Evolutionary conservation across 2,113 vertebrate genomes (phyloP), one percentile per base, ranked within the genome.

Genomic region (Leucoraja erinaceus): DNA sequence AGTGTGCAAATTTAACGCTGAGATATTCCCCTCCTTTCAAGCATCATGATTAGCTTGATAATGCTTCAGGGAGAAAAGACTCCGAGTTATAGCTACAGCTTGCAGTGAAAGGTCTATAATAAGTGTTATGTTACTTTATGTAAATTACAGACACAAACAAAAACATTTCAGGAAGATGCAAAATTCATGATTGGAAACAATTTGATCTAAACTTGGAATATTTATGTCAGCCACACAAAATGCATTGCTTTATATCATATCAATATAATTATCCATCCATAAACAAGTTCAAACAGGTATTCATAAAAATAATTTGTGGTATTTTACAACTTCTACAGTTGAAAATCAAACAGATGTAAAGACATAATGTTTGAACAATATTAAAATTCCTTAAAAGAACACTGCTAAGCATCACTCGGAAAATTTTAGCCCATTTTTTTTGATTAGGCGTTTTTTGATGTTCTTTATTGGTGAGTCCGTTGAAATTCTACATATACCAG

Each of bases 101-200:
- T 72, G 68, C 20, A 91, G 18, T 25, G 5, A 54, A 74, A 28
- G 33, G 20, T 74, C 88, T 91, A 11, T 72, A 33, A 33, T 33
- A 91, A 70, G 22, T 72, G 66, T 91, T 91, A 38, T 90, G 63
- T 70, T 63, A 90, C 33, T 70, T 70, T 70, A 68, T 70, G 63
- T 83, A 72, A 91, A 91, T 70, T 38, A 47, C 8, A 6, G 59
- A 63, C n/a, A 91, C 66, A 70, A 72, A 91, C 33, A 72, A 91
- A 91, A 47, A 91, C 11, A 68, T 47, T 91, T 74, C 66, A 54
- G 47, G 20, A 20, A 47, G 38, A 74, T 91, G 66, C 68, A 72
- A 91, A 72, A 72, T 70, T 38, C 5, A 72, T 4, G 0, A 72
- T 72, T 90, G 11, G 31, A 72, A 74, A 38, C 38, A 91, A 12